Conservation (phyloP, 2,888 invertebrate species). For the Tetanocera ferruginea region DNA sequence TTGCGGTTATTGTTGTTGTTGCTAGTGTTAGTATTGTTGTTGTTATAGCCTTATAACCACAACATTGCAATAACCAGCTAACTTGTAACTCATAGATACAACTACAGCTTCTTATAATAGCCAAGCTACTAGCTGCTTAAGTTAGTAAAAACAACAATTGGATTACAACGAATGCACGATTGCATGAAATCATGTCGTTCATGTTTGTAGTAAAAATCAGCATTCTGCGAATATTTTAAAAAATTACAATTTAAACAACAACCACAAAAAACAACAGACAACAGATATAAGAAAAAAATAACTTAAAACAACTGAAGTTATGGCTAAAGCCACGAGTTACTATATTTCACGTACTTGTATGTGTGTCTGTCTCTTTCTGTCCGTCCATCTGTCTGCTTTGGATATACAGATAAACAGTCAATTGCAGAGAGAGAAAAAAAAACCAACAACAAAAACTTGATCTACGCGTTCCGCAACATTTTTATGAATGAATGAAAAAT, state of each 20-base stretch:
- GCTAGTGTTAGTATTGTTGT: background rate
- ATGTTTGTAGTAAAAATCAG: constrained; percentile 32
- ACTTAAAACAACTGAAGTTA: background rate
- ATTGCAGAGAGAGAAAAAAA: constrained; percentile 3
- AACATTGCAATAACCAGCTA: background rate
- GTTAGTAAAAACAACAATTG: background rate
- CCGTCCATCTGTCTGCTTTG: background rate
- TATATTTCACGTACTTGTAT: background rate
- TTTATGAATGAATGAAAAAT: constrained; percentile 41
- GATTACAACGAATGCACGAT: constrained; percentile 16
- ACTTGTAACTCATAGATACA: background rate
- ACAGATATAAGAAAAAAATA: background rate
- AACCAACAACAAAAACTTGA: background rate
- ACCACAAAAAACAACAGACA: background rate
- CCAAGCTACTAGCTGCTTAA: background rate
- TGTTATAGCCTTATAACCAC: background rate
- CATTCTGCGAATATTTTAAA: constrained; percentile 38
- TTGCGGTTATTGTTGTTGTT: background rate
- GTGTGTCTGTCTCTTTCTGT: constrained; percentile 14
- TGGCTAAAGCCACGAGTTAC: constrained; percentile 15
- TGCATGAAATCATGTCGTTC: constrained; percentile 19
- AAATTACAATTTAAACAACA: constrained; percentile 3
- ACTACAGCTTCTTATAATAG: too few species aligned
- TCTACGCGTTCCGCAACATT: constrained; percentile 41
- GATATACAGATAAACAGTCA: background rate